Conservation (phyloP, 1,140 invertebrate genomes). For the Cepaea nemoralis region DNA sequence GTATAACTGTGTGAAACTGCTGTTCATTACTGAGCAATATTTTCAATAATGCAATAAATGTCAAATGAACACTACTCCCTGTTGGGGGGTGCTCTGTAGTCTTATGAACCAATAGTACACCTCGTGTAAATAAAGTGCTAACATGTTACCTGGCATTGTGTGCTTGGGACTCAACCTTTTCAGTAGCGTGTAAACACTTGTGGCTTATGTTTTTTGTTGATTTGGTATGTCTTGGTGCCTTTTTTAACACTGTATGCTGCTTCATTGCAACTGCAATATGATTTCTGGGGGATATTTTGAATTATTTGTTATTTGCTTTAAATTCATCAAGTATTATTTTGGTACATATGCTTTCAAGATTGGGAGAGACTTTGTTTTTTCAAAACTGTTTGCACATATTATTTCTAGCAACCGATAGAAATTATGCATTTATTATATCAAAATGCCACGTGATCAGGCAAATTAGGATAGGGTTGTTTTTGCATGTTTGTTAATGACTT, state of each 20-base stretch:
- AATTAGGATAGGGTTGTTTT: too few relatives aligned
- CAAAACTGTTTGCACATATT: neutral
- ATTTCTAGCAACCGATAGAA: neutral
- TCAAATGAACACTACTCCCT: neutral
- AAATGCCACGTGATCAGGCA: too few relatives aligned
- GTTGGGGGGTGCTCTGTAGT: neutral
- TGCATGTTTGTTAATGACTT: neutral
- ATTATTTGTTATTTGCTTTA: neutral
- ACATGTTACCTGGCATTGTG: neutral
- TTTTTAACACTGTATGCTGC: neutral
- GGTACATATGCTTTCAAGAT: neutral
- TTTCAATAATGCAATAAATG: neutral
- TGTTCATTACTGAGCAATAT: neutral
- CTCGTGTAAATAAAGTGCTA: neutral
- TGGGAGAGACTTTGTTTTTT: neutral
- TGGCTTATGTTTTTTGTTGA: constrained; percentile 9
- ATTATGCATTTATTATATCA: neutral
- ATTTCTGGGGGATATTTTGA: neutral
- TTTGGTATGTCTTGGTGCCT: constrained; percentile 14
- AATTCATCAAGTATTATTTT: neutral
- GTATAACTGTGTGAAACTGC: too few relatives aligned
- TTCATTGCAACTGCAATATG: neutral
- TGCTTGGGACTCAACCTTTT: neutral
- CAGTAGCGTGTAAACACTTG: constrained; percentile 14
- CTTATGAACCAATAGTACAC: neutral